Evolutionary conservation across 2,113 vertebrate species (phyloP).

Genomic region (Corythornis vintsioides): DNA sequence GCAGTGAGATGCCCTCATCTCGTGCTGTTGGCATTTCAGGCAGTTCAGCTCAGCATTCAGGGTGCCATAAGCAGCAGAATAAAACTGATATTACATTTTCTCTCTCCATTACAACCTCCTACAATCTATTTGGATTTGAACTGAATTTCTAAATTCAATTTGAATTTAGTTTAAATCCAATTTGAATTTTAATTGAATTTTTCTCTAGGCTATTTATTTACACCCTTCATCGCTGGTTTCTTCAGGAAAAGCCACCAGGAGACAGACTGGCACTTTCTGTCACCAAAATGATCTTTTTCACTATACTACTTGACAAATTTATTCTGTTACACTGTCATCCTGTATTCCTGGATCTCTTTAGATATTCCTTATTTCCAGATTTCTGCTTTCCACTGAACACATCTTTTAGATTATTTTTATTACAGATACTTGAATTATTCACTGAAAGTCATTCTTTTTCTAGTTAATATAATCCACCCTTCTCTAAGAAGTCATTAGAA

Average conservation of each 20-base stretch:
- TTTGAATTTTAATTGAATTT: not conserved
- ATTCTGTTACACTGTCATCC: not conserved
- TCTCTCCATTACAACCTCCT: not conserved
- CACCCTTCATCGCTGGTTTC: not conserved
- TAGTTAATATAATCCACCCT: not conserved
- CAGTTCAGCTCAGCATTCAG: not conserved
- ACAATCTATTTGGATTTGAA: conserved; percentile 5
- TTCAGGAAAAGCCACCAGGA: not conserved
- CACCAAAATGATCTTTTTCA: not conserved
- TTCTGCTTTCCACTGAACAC: not conserved
- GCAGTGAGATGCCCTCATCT: not conserved
- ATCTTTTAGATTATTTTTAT: not conserved
- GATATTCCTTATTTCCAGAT: not conserved
- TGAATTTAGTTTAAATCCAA: conserved; percentile 16
- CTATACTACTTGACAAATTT: not conserved
- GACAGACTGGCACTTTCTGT: not conserved
- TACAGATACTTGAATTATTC: not conserved
- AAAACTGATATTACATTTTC: not conserved
- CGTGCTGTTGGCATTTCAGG: not conserved
- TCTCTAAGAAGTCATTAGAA: conserved; percentile 13
- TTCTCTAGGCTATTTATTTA: conserved; percentile 30
- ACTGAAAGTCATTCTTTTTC: not conserved
- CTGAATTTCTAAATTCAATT: not conserved
- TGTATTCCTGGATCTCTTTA: not conserved
- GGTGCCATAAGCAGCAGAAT: not conserved